phyloP scores from a whole-genome alignment of 1,140 invertebrate genomes.

The Tetragonula clypearis region DNA sequence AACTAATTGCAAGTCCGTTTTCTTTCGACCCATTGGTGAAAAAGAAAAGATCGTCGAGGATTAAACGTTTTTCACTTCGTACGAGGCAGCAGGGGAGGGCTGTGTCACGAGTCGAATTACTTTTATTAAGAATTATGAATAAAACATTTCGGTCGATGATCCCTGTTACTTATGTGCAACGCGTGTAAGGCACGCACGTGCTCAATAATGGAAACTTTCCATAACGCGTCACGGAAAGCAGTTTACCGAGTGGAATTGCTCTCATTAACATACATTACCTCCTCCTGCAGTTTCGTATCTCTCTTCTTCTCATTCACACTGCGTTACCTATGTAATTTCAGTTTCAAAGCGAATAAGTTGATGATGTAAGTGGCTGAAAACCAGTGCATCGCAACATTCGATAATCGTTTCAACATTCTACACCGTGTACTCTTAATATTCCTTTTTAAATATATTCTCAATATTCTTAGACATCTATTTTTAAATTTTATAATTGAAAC shows the following conservation, averaged over 20 bases:
- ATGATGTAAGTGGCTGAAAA: not conserved
- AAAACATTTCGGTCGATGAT: slow-evolving; percentile 56
- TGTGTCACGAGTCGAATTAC: not conserved
- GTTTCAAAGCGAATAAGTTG: not conserved
- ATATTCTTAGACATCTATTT: no score
- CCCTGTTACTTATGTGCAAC: slow-evolving; percentile 32
- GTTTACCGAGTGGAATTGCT: slow-evolving; percentile 30
- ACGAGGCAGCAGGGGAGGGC: no score
- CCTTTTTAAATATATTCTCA: no score
- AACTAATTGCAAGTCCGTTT: no score
- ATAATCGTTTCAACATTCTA: no score
- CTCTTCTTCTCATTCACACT: not conserved
- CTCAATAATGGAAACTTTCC: slow-evolving; percentile 45
- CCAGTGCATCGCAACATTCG: not conserved
- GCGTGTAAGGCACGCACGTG: slow-evolving; percentile 21
- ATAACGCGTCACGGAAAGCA: slow-evolving; percentile 35
- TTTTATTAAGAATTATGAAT: slow-evolving; percentile 56
- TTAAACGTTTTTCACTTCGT: not conserved
- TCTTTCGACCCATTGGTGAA: no score
- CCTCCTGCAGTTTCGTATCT: not conserved
- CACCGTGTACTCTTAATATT: no score
- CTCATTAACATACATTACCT: not conserved
- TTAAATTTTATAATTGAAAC: no score
- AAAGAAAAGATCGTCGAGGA: not conserved
- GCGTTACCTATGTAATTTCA: not conserved